phyloP scores from a whole-genome alignment of 2,888 invertebrate species.

The Caenorhabditis japonica region DNA sequence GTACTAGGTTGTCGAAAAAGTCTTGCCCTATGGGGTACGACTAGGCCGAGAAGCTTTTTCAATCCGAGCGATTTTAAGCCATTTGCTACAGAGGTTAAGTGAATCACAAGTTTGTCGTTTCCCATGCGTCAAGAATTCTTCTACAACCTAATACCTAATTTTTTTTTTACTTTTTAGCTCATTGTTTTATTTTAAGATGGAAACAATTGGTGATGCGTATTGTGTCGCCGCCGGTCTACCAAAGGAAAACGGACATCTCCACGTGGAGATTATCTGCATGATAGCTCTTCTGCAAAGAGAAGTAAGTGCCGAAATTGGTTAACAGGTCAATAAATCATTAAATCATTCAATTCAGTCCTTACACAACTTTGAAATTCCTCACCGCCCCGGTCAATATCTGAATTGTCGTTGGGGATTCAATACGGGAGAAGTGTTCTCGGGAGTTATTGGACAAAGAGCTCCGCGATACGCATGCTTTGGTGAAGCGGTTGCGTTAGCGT shows the following conservation, averaged over 20 bases:
- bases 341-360: slow-evolving; percentile 63
- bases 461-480: slow-evolving; percentile 76
- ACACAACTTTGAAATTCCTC: slow-evolving; percentile 73
- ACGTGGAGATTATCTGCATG: slow-evolving; percentile 70
- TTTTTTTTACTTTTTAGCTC: too few relatives aligned
- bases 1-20: too few relatives aligned
- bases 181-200: slow-evolving; percentile 64
- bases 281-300: slow-evolving; percentile 74
- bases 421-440: slow-evolving; percentile 74
- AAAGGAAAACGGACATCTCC: slow-evolving; percentile 60
- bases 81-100: too few relatives aligned
- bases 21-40: too few relatives aligned
- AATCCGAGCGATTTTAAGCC: too few relatives aligned
- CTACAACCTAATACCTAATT: too few relatives aligned
- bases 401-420: slow-evolving; percentile 77
- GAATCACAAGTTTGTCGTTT: too few relatives aligned
- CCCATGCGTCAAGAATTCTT: too few relatives aligned
- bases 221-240: slow-evolving; percentile 76
- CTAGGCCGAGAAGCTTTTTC: too few relatives aligned
- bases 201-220: slow-evolving; percentile 76
- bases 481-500: slow-evolving; percentile 71
- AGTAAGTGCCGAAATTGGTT: slow-evolving; percentile 49
- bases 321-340: neutral
- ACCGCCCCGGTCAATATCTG: slow-evolving; percentile 69
- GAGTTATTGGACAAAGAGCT: slow-evolving; percentile 74